Evolutionary conservation across 92 coral and sea anemone genomes (phyloP).

Genomic region (Umimayanthus kanabou): DNA sequence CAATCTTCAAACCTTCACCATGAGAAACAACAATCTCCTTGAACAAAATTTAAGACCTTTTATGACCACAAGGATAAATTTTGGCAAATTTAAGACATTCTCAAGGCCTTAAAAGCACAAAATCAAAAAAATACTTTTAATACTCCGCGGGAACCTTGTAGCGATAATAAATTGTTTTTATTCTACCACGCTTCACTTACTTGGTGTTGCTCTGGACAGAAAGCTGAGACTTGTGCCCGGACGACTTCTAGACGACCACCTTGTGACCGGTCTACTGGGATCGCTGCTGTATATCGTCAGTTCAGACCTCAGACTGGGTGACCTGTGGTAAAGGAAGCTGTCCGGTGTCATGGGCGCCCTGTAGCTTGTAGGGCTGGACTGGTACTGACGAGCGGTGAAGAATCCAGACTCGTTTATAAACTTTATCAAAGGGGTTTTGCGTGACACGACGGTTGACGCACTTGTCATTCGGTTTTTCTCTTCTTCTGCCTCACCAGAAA

Average conservation of each 20-base stretch:
- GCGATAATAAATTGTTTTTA: no score
- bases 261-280: slow-evolving; percentile 36
- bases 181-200: slow-evolving; percentile 15
- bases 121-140: neutral
- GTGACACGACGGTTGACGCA: slow-evolving; percentile 15
- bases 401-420: slow-evolving; percentile 17
- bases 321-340: slow-evolving; percentile 32
- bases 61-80: no score
- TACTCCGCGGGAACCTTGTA: no score
- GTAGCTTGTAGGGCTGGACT: slow-evolving; percentile 29
- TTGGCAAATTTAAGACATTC: no score
- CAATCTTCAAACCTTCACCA: no score
- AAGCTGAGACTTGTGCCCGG: slow-evolving; percentile 25
- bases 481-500: neutral
- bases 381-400: slow-evolving; percentile 10
- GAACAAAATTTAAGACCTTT: no score
- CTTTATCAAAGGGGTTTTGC: slow-evolving; percentile 22
- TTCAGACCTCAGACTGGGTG: slow-evolving; percentile 35
- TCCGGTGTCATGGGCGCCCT: slow-evolving; percentile 41
- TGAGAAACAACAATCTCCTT: no score
- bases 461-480: neutral
- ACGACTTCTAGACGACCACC: neutral
- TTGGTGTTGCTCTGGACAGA: slow-evolving; percentile 34
- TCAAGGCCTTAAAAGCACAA: no score
- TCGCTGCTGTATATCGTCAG: slow-evolving; percentile 4